phyloP scores from a whole-genome alignment of 2,113 vertebrate genomes.

The Siniperca knerii region DNA sequence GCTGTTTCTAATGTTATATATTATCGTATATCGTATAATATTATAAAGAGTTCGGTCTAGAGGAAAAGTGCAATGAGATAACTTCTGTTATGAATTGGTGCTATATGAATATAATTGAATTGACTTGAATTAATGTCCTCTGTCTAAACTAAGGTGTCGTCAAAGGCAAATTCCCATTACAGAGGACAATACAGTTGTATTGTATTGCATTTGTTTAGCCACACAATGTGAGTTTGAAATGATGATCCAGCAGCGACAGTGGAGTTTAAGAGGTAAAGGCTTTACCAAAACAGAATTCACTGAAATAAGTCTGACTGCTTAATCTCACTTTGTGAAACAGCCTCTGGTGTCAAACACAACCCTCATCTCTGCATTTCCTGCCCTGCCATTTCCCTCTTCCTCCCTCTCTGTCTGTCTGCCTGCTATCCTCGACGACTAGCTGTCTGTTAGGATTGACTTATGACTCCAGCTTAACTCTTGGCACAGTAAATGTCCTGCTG shows the following conservation, averaged over 20 bases:
- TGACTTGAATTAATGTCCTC: no score
- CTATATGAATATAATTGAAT: no score
- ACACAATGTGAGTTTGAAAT: background rate
- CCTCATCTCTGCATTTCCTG: constrained; percentile 22
- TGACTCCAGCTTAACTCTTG: constrained; percentile 64
- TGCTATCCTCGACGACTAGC: constrained; percentile 1
- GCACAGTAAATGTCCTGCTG: constrained; percentile 73
- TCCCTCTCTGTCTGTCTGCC: constrained; percentile 1
- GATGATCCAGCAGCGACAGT: background rate
- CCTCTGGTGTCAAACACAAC: constrained; percentile 3
- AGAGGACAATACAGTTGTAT: background rate
- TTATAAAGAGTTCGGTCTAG: no score
- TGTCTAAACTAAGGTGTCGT: background rate
- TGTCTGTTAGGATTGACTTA: constrained; percentile 62
- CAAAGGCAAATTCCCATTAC: background rate
- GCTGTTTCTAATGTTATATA: background rate
- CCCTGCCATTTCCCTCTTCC: constrained; percentile 17
- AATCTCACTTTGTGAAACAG: constrained; percentile 3
- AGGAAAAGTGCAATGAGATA: no score
- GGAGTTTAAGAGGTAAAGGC: background rate
- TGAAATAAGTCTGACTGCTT: background rate
- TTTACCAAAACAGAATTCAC: background rate
- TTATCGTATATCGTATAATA: no score
- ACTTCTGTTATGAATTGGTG: no score
- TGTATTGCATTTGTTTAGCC: background rate